phyloP scores from a whole-genome alignment of 2,888 invertebrate species.

The Spilosoma lubricipeda region DNA sequence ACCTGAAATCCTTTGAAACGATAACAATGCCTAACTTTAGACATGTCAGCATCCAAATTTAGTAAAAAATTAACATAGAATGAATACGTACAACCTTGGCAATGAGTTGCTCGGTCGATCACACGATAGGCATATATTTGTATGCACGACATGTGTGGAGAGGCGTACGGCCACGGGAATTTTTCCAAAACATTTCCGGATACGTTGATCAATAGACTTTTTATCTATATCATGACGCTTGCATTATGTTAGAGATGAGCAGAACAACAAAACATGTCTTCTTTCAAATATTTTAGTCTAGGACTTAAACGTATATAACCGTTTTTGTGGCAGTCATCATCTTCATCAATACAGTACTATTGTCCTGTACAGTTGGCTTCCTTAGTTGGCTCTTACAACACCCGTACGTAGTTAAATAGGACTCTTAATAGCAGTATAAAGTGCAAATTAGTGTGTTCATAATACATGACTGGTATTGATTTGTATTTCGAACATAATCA shows the following conservation, averaged over 20 bases:
- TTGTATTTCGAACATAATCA: background rate
- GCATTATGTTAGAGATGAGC: background rate
- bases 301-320: background rate
- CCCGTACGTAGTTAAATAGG: no score
- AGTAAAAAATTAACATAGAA: constrained; percentile 37
- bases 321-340: background rate
- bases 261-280: no score
- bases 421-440: background rate
- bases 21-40: background rate
- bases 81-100: constrained; percentile 56
- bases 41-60: constrained; percentile 23
- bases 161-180: constrained; percentile 50
- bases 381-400: no score
- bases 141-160: constrained; percentile 49
- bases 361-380: no score
- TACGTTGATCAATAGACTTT: constrained; percentile 19
- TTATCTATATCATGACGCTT: background rate
- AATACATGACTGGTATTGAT: background rate
- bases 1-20: background rate
- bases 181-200: constrained; percentile 57
- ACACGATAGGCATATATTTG: constrained; percentile 52
- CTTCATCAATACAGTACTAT: no score
- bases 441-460: background rate
- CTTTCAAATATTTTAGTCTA: background rate
- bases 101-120: constrained; percentile 58